Evolutionary conservation across 92 coral and sea anemone species (phyloP).

Genomic region (Porites evermanni): DNA sequence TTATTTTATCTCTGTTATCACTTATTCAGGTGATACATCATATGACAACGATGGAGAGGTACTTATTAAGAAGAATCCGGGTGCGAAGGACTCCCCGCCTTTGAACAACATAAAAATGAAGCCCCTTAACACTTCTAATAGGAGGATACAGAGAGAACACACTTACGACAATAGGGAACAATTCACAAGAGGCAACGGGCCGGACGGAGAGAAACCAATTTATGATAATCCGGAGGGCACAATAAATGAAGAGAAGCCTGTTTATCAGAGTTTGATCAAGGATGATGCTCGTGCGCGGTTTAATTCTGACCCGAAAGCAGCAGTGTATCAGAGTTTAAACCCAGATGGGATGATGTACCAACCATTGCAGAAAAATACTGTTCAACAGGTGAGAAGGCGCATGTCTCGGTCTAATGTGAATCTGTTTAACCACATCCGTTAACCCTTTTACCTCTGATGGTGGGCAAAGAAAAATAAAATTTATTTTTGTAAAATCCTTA

Average conservation of each 20-base stretch:
- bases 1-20: neutral
- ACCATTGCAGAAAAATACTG: conserved; percentile 2
- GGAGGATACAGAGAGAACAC: neutral
- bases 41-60: neutral
- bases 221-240: neutral
- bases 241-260: neutral
- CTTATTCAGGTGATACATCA: neutral
- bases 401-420: neutral
- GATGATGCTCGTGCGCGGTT: neutral
- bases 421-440: neutral
- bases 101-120: neutral
- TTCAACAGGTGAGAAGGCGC: neutral
- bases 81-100: neutral
- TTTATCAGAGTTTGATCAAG: neutral
- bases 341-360: conserved; percentile 28
- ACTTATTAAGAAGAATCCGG: conserved; percentile 7
- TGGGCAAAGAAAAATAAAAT: no score
- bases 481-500: no score
- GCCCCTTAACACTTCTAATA: neutral
- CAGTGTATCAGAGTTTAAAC: conserved; percentile 29
- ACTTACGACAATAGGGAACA: neutral
- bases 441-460: no score
- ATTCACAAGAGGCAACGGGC: neutral
- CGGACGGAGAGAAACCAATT: conserved; percentile 10
- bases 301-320: neutral